Evolutionary conservation across 2,797 vertebrate species (phyloP), one percentile per base, ranked within the genome.

Genomic region (Hypotaenidia philippensis): DNA sequence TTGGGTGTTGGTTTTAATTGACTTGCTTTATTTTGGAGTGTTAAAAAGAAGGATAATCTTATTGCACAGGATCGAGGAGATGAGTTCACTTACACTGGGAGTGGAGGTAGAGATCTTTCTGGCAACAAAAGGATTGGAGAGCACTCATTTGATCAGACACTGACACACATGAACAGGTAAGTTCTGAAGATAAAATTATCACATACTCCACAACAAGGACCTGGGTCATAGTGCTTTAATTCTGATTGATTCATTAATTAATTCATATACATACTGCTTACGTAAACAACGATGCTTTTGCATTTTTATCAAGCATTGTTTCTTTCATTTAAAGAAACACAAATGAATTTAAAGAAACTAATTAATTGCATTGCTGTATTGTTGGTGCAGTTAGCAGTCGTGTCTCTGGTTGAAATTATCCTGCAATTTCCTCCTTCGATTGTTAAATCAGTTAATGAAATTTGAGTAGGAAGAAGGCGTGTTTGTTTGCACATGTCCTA

Each of bases 161-260:
- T 99, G 95, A 99, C 99, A 94, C 99, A 99, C 97, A 99, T 99
- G 99, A 99, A 99, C 98, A 99, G 99, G 99, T 99, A 97, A 95
- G 94, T 91, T 96, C 90, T 87, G 44, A 78, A 75, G 27, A 78
- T 38, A 59, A 82, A 85, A 29, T 78, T 26, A 19, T 23, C 38
- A 77, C 36, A 13, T 82, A 44, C 65, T 87, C 25, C 31, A 55
- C 71, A 65, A 6, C 5, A n/a, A 76, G 36, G 21, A 60, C 13
- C 7, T 68, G 23, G 2, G 7, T 63, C 65, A 17, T 57, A 53
- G 22, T n/a, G 6, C 52, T 87, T 89, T 72, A 27, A 2, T 59
- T 93, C 79, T 79, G 3, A 21, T 47, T 3, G 40, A 19, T 79
- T 45, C 9, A 40, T 63, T 85, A 26, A 68, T 4, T 59, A 17